Evolutionary conservation across 2,797 vertebrate species (phyloP), one percentile per base, ranked within the genome.

Genomic region (Oreochromis grahami): DNA sequence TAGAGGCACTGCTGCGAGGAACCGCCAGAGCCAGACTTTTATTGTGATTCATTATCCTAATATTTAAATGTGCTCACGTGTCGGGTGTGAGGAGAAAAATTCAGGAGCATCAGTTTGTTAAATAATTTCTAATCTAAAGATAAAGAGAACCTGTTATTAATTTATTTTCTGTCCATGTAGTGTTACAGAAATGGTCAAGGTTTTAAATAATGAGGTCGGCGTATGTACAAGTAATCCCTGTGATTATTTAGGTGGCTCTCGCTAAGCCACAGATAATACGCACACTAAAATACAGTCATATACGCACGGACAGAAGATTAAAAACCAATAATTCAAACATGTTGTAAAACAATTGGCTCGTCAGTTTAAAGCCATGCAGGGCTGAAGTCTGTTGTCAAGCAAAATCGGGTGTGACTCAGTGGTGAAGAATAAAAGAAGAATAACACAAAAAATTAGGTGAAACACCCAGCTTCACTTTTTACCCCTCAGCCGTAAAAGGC

Each of bases 1-100:
- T 99, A 96, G 74, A 36, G 15, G 4, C 56, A 6, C 9, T 1
- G 5, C 10, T 43, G 14, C 24, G 6, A 17, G 43, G 68, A 50
- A 17, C 24, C 5, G 43, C 26, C 52, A 50, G 43, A 74, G 70
- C 68, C 43, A 8, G 6, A 45, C 4, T 72, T 11, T 11, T 26
- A 0, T 17, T 45, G 14, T 1, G 24, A 29, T 17, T 29, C 24
- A 11, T 72, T 70, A 26, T 45, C 9, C 24, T 24, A 11, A 0
- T 70, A 17, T 70, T 0, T 6, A 72, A 48, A 72, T 24, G 19
- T 38, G 32, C 2, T 7, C 8, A 4, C n/a, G n/a, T n/a, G 34
- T 21, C 7, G 4, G 34, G 7, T 0, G 13, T 43, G 63, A 68
- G 10, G 60, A 65, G 34, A 65, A 38, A 41, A 68, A 21, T 68